Evolutionary conservation across 2,113 vertebrate genomes (phyloP).

Genomic region (Bubo scandiacus): DNA sequence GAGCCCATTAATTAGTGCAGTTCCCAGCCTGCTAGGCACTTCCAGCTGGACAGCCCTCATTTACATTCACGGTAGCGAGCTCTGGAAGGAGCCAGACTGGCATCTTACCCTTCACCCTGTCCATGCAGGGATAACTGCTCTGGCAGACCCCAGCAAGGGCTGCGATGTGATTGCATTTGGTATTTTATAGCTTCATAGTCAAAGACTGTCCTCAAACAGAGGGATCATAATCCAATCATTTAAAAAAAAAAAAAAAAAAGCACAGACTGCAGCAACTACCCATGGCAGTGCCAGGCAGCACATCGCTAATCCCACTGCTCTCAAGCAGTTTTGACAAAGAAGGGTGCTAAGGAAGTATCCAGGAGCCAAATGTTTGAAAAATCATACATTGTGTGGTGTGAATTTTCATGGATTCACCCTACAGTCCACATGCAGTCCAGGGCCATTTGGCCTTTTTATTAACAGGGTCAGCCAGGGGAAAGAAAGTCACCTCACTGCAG

Average conservation of each 20-base stretch:
- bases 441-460: neutral
- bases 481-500: neutral
- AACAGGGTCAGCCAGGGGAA: neutral
- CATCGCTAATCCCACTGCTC: accelerated
- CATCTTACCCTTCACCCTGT: neutral
- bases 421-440: too few species aligned
- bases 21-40: neutral
- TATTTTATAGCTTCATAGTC: accelerated
- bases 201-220: neutral
- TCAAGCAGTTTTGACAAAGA: neutral
- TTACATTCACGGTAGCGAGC: accelerated
- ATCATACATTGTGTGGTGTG: neutral
- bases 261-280: neutral
- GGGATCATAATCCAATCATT: neutral
- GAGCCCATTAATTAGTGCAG: neutral
- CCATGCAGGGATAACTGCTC: too few species aligned
- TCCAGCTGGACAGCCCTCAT: neutral
- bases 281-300: neutral
- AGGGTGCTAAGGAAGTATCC: neutral
- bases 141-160: neutral
- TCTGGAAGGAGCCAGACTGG: neutral
- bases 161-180: accelerated
- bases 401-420: neutral
- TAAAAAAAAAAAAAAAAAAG: neutral
- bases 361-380: neutral